These are phyloP conservation scores for Berghia stephanieae DNA, from an alignment of 1,140 invertebrate species.

Conservation along the genomic window DNA sequence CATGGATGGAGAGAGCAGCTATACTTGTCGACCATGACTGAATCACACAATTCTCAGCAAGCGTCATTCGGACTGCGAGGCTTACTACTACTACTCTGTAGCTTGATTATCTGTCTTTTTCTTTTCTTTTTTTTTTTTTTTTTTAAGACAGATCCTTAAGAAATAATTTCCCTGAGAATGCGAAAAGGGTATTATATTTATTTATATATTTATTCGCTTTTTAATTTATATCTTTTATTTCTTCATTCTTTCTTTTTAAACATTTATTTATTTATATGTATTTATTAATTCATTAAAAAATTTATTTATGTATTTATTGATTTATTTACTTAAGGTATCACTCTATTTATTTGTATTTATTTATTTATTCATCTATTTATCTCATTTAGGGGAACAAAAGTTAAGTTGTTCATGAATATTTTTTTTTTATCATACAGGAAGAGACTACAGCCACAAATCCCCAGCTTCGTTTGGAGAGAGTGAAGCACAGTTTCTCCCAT, in stretches of 20 bases:
- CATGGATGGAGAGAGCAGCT: too few relatives aligned
- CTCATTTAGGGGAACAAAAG: neutral
- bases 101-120: neutral
- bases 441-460: neutral
- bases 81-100: too few relatives aligned
- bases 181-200: neutral
- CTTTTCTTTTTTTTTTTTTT: neutral
- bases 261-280: too few relatives aligned
- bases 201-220: neutral
- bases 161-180: neutral
- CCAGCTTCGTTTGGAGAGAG: neutral
- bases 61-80: too few relatives aligned
- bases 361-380: neutral
- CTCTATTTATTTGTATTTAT: neutral
- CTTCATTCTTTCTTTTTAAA: too few relatives aligned
- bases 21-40: too few relatives aligned
- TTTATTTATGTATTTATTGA: neutral
- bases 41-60: too few relatives aligned
- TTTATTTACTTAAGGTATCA: neutral
- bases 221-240: too few relatives aligned
- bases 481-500: neutral
- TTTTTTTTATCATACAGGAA: neutral
- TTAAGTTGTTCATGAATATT: neutral
- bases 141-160: neutral
- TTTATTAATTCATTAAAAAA: too few relatives aligned